Evolutionary conservation across 2,113 vertebrate genomes (phyloP), one percentile per base, ranked within the genome.

Genomic region (Thryonomys swinderianus): DNA sequence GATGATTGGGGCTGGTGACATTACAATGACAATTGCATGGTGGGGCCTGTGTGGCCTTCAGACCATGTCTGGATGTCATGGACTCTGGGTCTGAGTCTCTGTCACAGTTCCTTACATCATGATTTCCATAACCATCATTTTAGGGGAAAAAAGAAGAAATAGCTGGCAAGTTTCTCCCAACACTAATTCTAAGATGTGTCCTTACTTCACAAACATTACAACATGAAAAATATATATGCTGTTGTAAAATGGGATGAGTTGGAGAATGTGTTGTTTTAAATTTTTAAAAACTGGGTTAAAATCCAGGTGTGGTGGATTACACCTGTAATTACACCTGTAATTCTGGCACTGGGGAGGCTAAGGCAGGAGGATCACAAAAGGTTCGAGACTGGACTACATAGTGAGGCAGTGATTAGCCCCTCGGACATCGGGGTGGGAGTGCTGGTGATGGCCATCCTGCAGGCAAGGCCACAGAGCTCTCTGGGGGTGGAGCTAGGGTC

Each of bases 151-250:
- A 55, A 76, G 64, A 61, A 84, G 62, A 48, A 80, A 57, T 27
- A 57, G 66, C 57, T 80, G 80, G 67, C 13, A 57, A 2, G 1
- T 86, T 40, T 55, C 67, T 91, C 53, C 34, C 34, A 81, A 91
- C 55, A 79, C 34, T 45, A 48, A 66, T 61, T 91, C 61, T 79
- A 61, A 84, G 93, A 76, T 64, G 62, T 17, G 3, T 51, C 76
- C 40, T 64, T 42, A 57, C 61, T 80, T 85, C 74, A 93, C 73
- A 51, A 82, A 92, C 81, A 78, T 37, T 32, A 21, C 74, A 76
- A 55, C 18, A 42, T 69, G 13, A 79, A 76, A 73, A 53, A 96
- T 86, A 87, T 73, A 64, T 6, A 53, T 84, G 92, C 53, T 71
- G 42, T 59, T 81, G 89, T 32, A 42, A 94, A 92, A 90, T 27